Base-by-base conservation (phyloP, 2,797 vertebrate genomes). In the Gambusia yucatana region DNA sequence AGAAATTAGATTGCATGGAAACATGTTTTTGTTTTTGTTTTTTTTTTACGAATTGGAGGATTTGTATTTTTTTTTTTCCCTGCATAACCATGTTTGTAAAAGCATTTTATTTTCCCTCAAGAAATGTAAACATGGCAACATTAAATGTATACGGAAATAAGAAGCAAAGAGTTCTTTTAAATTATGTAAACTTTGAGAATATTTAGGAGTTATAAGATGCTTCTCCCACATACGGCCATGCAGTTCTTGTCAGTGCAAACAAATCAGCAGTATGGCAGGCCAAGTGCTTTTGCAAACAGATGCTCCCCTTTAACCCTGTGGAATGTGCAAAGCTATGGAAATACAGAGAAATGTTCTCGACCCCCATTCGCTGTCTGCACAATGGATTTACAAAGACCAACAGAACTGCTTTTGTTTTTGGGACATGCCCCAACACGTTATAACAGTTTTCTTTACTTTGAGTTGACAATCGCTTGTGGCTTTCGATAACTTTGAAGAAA, bases 281-380 rank as follows among this genome's bases (percentile, higher is more conserved):
- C 48, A 77, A 83, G 82, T 84, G 80, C 46, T 72, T 90, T 72
- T 90, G 75, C 85, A 89, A 87, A 84, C 85, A 91, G 55, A 80
- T 41, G 7, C 75, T 76, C 84, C 77, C 73, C 86, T 91, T 87
- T 81, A 76, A 71, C 76, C 78, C 65, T 33, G 71, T 72, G 88
- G 92, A 94, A 94, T 93, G 90, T 93, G 91, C 88, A 88, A 46
- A 90, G 87, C 87, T 88, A 83, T 87, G 86, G 88, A 91, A 92
- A 91, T 89, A 87, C 89, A 85, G 88, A 87, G 92, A 91, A 92
- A 88, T 81, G 84, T 84, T 86, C 75, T 75, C 41, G 79, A 85
- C 83, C 91, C 67, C 85, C 79, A 77, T 87, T 87, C 22, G 33
- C 84, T 46, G 75, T 55, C 82, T 85, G 77, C 87, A 93, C 87